These are phyloP conservation scores for Carapus acus DNA, from an alignment of 2,797 vertebrate species.

Conservation along the genomic window DNA sequence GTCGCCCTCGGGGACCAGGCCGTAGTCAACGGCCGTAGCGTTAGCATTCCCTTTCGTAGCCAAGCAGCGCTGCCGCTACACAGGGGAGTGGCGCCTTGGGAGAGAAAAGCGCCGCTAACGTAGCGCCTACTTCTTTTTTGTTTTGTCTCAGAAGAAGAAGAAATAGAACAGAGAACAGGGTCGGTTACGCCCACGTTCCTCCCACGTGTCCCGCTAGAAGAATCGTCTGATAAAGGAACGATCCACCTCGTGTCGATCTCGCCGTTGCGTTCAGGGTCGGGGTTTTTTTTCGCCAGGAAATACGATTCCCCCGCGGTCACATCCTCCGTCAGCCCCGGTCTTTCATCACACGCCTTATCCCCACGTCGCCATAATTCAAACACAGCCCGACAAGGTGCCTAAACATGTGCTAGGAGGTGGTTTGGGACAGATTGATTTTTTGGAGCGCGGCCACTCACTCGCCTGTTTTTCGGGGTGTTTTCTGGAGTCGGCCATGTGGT, in stretches of 20 bases:
- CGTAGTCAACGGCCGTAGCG: slow-evolving; percentile 43
- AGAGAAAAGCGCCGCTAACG: slow-evolving; percentile 23
- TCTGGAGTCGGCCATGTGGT: slow-evolving; percentile 12
- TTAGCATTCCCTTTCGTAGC: slow-evolving; percentile 38
- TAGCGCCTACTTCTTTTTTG: slow-evolving; percentile 16
- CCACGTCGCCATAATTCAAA: neutral
- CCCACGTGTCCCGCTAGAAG: too few relatives aligned
- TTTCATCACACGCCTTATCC: neutral
- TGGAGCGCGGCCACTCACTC: neutral
- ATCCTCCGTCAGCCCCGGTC: neutral
- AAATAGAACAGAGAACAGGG: slow-evolving; percentile 19
- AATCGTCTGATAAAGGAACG: neutral
- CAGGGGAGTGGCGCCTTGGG: slow-evolving; percentile 14
- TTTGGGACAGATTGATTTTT: slow-evolving; percentile 1
- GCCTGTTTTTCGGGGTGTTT: neutral
- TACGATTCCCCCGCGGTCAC: neutral
- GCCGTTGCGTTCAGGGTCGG: neutral
- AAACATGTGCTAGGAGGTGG: neutral
- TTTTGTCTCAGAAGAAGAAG: slow-evolving; percentile 17
- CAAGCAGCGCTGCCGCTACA: slow-evolving; percentile 32
- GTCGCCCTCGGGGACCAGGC: slow-evolving; percentile 37
- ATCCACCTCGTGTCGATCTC: neutral
- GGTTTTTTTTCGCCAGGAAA: neutral
- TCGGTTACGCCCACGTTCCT: slow-evolving; percentile 15
- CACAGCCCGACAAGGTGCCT: neutral